Base-by-base conservation (phyloP, 2,888 invertebrate genomes). In the Tinea trinotella region DNA sequence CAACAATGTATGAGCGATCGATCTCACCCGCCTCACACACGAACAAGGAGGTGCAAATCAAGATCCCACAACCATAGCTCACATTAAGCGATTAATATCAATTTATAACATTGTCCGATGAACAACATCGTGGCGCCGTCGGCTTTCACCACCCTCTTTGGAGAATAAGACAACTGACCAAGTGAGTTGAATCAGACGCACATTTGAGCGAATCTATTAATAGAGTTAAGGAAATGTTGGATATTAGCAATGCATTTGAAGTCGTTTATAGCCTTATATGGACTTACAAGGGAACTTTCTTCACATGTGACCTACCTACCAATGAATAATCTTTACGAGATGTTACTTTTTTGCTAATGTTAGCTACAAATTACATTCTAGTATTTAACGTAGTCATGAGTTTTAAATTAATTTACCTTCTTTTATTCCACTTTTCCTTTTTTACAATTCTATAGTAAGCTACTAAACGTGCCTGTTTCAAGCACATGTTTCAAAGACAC, bases 61-160 rank as follows among this genome's bases (percentile, higher is more conserved):
- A 22, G 24, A 46, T 46, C 18, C 46, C 46, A 15, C 24, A 20
- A 24, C 24, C 22, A 50, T 50, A 50, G 24, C 24, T 50, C 50
- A 44, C 46, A 17, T 24, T 19, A 24, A 2, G 24, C 66, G 64
- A 70, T 71, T 69, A 67, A 68, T 69, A 70, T 67, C 64, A 68
- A 70, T 71, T 68, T 68, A 65, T 63, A 61, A 64, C 60, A 70
- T 65, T 67, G 64, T 67, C 57, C 53, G 56, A 7, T 46, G 13
- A 17, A 40, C 44, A 7, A 54, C 15, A 17, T 46, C 10, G 35
- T 36, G 40, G 58, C 61, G 61, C 60, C 58, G 54, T 54, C 44
- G 52, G 63, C 66, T 71, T 69, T 68, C 68, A 63, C 66, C 56
- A 59, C 57, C 56, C 56, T 55, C 56, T 40, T 15, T 40, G 5